These are phyloP conservation scores for Danionella dracula DNA, from an alignment of 2,797 vertebrate genomes.

Conservation along the genomic window DNA sequence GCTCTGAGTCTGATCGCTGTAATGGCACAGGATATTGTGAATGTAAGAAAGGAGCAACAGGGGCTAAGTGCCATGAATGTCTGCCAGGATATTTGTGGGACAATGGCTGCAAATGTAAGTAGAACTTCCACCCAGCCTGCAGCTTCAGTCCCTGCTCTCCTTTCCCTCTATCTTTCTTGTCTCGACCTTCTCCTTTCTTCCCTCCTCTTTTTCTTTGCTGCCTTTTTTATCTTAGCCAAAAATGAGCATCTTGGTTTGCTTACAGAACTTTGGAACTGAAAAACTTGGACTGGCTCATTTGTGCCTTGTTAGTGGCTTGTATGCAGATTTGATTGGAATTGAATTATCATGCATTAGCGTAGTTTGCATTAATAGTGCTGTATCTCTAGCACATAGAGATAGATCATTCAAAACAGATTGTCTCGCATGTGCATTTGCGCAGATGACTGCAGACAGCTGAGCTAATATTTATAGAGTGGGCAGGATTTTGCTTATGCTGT, in stretches of 20 bases:
- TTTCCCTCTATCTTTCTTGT: neutral
- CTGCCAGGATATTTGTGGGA: constrained; percentile 96
- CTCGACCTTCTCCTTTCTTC: neutral
- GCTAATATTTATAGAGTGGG: constrained; percentile 70
- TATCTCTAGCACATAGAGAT: neutral
- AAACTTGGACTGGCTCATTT: constrained; percentile 18
- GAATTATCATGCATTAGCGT: neutral
- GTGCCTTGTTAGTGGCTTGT: constrained; percentile 10
- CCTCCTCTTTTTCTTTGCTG: neutral
- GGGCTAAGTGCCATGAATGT: constrained; percentile 95
- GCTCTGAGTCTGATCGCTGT: constrained; percentile 95
- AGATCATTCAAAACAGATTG: neutral
- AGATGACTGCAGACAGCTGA: constrained; percentile 66
- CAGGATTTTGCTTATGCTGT: constrained; percentile 49
- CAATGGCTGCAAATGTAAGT: constrained; percentile 98
- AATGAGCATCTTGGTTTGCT: constrained; percentile 27
- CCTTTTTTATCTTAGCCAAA: constrained; percentile 4
- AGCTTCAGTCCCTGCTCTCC: constrained; percentile 42
- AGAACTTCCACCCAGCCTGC: constrained; percentile 67
- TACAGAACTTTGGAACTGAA: neutral
- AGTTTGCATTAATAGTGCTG: constrained; percentile 1
- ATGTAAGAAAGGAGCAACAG: constrained; percentile 95
- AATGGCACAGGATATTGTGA: constrained; percentile 98
- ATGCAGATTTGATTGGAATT: neutral
- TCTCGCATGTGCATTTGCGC: constrained; percentile 22